Evolutionary conservation across 1,140 invertebrate genomes (phyloP).

Genomic region (Steinernema feltiae): DNA sequence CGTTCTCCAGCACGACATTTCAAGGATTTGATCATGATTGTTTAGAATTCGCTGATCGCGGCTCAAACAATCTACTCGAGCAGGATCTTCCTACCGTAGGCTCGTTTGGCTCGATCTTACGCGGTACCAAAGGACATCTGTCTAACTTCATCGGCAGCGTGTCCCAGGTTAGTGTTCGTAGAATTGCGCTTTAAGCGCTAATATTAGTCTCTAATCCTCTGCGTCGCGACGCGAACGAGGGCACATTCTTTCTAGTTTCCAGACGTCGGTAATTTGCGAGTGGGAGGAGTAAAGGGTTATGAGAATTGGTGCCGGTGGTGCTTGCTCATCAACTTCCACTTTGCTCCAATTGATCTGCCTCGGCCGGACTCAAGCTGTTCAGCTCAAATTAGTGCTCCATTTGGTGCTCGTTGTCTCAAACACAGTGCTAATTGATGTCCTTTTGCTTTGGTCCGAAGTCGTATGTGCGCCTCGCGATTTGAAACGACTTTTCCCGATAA

Average conservation of each 20-base stretch:
- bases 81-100: background rate
- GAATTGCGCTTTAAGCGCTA: background rate
- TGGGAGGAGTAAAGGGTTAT: slow-evolving; percentile 8
- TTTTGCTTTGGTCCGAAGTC: background rate
- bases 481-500: background rate
- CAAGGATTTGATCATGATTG: background rate
- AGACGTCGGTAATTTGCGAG: no score
- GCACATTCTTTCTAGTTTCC: no score
- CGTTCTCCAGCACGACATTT: background rate
- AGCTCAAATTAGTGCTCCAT: background rate
- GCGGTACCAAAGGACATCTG: slow-evolving; percentile 27
- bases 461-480: background rate
- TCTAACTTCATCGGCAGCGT: slow-evolving; percentile 26
- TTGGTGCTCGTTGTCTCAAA: background rate
- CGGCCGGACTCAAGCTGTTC: background rate
- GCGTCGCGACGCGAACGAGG: no score
- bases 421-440: slow-evolving; percentile 12
- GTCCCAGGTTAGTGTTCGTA: slow-evolving; percentile 23
- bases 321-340: slow-evolving; percentile 11
- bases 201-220: background rate
- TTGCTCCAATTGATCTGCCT: background rate
- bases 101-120: slow-evolving; percentile 24
- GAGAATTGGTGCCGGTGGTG: background rate
- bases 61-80: background rate
- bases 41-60: slow-evolving; percentile 6